Percentiles rank a stretch among this genome's conserved stretches.
phyloP scores from a whole-genome alignment of 2,888 invertebrate species.

The Tiphia femorata region DNA sequence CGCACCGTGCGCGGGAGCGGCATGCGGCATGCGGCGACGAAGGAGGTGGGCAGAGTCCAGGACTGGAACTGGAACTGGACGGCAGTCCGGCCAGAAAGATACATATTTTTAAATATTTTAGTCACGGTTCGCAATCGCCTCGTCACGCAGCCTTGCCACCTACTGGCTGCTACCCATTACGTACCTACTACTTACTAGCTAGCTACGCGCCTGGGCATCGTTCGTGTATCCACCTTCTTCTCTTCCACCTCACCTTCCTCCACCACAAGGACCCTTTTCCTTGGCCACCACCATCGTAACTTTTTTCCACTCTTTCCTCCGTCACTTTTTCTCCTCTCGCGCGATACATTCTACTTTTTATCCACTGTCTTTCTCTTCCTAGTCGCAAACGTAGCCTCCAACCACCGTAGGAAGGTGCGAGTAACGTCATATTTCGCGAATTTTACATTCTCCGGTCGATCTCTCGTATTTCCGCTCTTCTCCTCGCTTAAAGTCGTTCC shows the following conservation, averaged over 20 bases:
- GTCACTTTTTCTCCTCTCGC: not conserved
- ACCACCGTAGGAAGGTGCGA: too few species aligned
- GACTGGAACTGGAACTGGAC: constrained; percentile 66
- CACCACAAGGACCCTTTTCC: too few species aligned
- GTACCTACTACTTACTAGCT: constrained; percentile 45
- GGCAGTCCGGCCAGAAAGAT: constrained; percentile 69
- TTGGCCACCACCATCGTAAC: constrained; percentile 19
- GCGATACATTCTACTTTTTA: not conserved
- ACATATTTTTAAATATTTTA: constrained; percentile 70
- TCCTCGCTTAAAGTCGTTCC: too few species aligned
- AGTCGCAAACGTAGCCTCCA: too few species aligned
- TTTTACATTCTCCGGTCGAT: too few species aligned
- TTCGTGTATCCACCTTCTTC: constrained; percentile 23
- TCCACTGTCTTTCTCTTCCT: not conserved
- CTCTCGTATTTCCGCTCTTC: too few species aligned
- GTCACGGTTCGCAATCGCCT: constrained; percentile 69
- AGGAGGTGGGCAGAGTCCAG: constrained; percentile 43
- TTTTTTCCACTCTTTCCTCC: not conserved
- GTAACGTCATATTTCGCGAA: too few species aligned
- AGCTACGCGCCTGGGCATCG: constrained; percentile 46
- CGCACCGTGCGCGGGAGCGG: constrained; percentile 41
- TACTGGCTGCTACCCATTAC: constrained; percentile 58
- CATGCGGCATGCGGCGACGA: constrained; percentile 17
- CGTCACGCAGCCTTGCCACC: constrained; percentile 70
- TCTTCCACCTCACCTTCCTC: constrained; percentile 9